A percentile compares a stretch with the other conserved stretches of the same genome.
Conservation (phyloP, 2,888 invertebrate genomes). For the Venusia cambrica region DNA sequence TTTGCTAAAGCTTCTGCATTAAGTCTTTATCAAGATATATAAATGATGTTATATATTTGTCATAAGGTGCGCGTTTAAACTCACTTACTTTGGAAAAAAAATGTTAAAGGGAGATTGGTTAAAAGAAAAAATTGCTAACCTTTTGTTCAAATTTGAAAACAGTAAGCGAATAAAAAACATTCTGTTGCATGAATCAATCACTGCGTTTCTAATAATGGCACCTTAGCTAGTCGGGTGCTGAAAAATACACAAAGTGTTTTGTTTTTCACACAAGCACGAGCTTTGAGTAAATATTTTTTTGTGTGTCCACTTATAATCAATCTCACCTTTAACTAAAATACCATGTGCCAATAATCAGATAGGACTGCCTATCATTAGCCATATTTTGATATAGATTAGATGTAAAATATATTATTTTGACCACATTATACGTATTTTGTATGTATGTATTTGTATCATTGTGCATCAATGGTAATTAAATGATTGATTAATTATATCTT, state of each 20-base stretch:
- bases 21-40: slow-evolving; percentile 72
- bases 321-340: slow-evolving; percentile 40
- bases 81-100: slow-evolving; percentile 32
- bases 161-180: too few relatives aligned
- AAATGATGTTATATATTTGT: slow-evolving; percentile 71
- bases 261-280: too few relatives aligned
- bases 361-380: slow-evolving; percentile 64
- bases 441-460: slow-evolving; percentile 70
- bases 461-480: slow-evolving; percentile 71
- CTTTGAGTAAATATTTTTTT: too few relatives aligned
- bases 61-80: slow-evolving; percentile 52
- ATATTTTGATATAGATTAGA: slow-evolving; percentile 70
- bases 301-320: too few relatives aligned
- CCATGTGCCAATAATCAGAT: slow-evolving; percentile 71
- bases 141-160: too few relatives aligned
- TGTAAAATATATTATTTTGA: slow-evolving; percentile 65
- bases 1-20: slow-evolving; percentile 35
- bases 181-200: too few relatives aligned
- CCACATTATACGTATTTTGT: slow-evolving; percentile 50
- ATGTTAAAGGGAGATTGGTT: slow-evolving; percentile 1
- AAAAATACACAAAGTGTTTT: too few relatives aligned
- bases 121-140: too few relatives aligned
- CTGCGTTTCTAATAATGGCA: too few relatives aligned
- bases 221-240: too few relatives aligned
- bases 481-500: slow-evolving; percentile 58